Conservation (phyloP, 2,888 invertebrate species). For the Invenusta paracnida region DNA sequence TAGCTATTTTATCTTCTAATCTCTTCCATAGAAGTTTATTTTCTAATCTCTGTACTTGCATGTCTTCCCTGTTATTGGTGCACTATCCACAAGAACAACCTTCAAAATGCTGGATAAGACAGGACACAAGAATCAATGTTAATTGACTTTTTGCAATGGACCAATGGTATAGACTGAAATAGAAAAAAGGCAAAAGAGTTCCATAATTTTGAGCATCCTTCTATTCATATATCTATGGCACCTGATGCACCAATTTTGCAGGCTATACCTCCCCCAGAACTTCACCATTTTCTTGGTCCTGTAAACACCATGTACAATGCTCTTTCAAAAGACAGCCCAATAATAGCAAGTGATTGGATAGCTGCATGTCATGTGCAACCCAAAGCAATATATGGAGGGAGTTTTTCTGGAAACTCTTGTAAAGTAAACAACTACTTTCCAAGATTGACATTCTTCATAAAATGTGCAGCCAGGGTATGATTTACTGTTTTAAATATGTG, state of each 20-base stretch:
- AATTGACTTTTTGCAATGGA: neutral
- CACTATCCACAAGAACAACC: neutral
- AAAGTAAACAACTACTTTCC: neutral
- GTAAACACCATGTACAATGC: neutral
- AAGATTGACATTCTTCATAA: neutral
- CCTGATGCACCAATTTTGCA: neutral
- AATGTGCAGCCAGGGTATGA: neutral
- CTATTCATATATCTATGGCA: neutral
- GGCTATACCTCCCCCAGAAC: constrained; percentile 11
- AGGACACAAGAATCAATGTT: neutral
- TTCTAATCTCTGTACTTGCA: too few species aligned
- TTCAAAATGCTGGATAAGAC: neutral
- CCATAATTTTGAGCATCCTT: neutral
- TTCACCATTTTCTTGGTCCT: constrained; percentile 6
- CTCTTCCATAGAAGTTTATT: too few species aligned
- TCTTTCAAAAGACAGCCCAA: neutral
- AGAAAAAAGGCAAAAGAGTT: neutral
- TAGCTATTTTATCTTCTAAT: too few species aligned
- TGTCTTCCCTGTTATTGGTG: constrained; percentile 12
- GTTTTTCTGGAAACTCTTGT: neutral
- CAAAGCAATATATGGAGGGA: neutral
- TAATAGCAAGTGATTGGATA: neutral
- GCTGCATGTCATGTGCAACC: neutral
- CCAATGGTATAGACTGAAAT: neutral
- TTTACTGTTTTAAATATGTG: too few species aligned